phyloP scores from a whole-genome alignment of 2,888 invertebrate species.

The Cepaea hortensis region DNA sequence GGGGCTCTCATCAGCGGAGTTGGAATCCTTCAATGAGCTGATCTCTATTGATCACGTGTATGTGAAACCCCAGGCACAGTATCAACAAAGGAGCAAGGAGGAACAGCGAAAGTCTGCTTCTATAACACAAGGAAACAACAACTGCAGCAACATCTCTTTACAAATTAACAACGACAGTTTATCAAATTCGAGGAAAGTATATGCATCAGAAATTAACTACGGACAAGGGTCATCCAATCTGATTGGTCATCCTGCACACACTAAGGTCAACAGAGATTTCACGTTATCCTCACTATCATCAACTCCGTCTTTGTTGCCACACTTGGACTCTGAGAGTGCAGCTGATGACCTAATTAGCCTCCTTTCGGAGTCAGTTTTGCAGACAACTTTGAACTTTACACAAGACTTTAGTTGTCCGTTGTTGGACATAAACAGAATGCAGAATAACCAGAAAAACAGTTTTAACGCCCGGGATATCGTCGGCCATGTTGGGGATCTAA shows the following conservation, averaged over 20 bases:
- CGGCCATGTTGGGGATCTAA: neutral
- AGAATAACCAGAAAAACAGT: neutral
- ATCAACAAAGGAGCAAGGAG: neutral
- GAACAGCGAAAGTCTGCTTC: constrained; percentile 8
- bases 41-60: constrained; percentile 75
- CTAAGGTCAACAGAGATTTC: neutral
- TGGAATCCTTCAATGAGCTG: constrained; percentile 78
- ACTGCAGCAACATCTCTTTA: neutral
- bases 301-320: neutral
- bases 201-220: neutral
- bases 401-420: constrained; percentile 14
- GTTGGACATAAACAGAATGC: neutral
- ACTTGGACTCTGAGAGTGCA: neutral
- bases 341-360: constrained; percentile 29
- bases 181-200: neutral
- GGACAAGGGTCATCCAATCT: neutral
- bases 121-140: neutral
- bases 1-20: constrained; percentile 77
- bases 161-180: neutral
- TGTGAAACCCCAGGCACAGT: constrained; percentile 61
- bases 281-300: neutral
- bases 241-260: neutral
- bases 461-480: neutral
- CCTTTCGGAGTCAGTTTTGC: constrained; percentile 27
- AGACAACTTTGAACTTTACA: constrained; percentile 30